A percentile compares a stretch with the other conserved stretches of the same genome.
phyloP scores from a whole-genome alignment of 1,140 invertebrate genomes.

The Leptopilina boulardi region DNA sequence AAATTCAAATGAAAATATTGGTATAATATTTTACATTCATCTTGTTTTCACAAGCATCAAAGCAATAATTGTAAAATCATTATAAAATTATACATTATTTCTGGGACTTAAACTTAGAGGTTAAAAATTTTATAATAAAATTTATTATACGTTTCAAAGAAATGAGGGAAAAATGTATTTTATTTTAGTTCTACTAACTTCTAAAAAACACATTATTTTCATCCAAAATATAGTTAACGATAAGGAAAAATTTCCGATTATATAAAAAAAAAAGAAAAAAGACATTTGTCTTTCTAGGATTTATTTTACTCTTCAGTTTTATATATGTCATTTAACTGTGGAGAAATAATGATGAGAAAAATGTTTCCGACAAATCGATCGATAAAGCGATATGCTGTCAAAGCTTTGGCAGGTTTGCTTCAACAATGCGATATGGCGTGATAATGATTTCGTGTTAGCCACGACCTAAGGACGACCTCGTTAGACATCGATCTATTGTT shows the following conservation, averaged over 20 bases:
- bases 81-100: no score
- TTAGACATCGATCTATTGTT: conserved; percentile 50
- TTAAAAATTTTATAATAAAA: no score
- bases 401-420: conserved; percentile 43
- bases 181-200: no score
- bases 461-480: conserved; percentile 52
- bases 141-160: no score
- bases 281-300: neutral
- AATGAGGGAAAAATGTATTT: no score
- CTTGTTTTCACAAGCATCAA: no score
- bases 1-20: no score
- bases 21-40: no score
- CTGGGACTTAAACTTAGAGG: no score
- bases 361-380: conserved; percentile 43
- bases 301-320: conserved; percentile 4
- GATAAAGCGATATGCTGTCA: conserved; percentile 40
- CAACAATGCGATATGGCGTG: conserved; percentile 45
- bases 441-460: conserved; percentile 53
- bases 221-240: neutral
- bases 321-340: neutral
- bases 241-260: conserved; percentile 24
- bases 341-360: conserved; percentile 19
- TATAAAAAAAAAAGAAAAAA: conserved; percentile 20
- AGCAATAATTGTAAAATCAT: no score
- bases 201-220: no score